Conservation (phyloP, 2,888 invertebrate species). For the Artemia sinica region DNA sequence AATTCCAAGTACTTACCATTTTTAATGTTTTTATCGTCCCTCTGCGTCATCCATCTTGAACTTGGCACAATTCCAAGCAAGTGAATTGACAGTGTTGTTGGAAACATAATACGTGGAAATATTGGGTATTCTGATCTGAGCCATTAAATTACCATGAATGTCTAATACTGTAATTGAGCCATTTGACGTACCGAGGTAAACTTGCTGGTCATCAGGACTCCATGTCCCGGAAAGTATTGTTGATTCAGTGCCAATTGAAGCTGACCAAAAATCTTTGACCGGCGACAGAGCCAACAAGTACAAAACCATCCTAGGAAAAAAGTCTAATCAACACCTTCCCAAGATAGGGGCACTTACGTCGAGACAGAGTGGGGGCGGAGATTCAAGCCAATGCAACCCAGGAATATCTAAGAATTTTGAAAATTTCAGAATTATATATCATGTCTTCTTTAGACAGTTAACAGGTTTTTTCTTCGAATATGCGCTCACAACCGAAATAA, state of each 20-base stretch:
- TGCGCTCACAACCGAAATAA: too few relatives aligned
- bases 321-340: not conserved
- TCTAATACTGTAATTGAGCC: conserved; percentile 94
- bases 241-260: conserved; percentile 82
- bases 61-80: conserved; percentile 95
- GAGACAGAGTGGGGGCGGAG: too few relatives aligned
- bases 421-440: too few relatives aligned
- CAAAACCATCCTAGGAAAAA: conserved; percentile 70
- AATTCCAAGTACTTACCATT: too few relatives aligned
- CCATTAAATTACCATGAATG: conserved; percentile 46
- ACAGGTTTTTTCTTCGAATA: too few relatives aligned
- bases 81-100: conserved; percentile 30
- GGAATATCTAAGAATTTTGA: too few relatives aligned
- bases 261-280: conserved; percentile 95
- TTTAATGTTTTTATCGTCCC: not conserved
- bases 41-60: conserved; percentile 78
- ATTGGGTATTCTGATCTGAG: conserved; percentile 24
- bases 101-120: conserved; percentile 9
- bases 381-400: too few relatives aligned
- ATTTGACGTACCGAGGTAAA: conserved; percentile 84
- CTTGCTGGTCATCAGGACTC: conserved; percentile 88
- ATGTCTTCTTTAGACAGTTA: too few relatives aligned
- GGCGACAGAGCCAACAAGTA: conserved; percentile 88
- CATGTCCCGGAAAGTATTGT: conserved; percentile 91
- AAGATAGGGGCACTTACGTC: too few relatives aligned